phyloP scores from a whole-genome alignment of 2,888 invertebrate genomes.

The Drosophila kanekoi region DNA sequence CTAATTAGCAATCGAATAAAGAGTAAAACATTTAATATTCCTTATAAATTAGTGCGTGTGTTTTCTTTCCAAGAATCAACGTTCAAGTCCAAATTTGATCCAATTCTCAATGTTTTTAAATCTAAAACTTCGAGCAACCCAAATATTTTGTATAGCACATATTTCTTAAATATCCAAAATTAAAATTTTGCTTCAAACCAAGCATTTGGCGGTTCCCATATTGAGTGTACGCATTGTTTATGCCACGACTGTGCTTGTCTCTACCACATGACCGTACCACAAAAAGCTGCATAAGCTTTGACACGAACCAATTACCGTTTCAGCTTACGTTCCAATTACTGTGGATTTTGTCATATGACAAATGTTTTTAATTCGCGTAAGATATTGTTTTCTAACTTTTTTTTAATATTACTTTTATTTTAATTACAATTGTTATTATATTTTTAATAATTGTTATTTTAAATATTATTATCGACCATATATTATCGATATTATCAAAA shows the following conservation, averaged over 20 bases:
- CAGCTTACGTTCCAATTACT: neutral
- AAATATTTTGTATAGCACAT: too few species aligned
- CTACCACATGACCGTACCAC: neutral
- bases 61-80: neutral
- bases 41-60: conserved; percentile 10
- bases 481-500: too few species aligned
- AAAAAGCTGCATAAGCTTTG: neutral
- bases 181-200: too few species aligned
- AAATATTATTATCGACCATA: too few species aligned
- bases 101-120: neutral
- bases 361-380: neutral
- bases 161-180: too few species aligned
- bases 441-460: neutral
- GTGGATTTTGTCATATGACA: neutral
- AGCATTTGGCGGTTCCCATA: too few species aligned
- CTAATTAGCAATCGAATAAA: conserved; percentile 65
- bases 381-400: neutral
- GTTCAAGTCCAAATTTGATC: neutral
- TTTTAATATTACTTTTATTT: too few species aligned
- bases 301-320: neutral
- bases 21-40: conserved; percentile 33
- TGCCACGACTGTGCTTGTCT: conserved; percentile 2
- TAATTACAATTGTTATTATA: neutral
- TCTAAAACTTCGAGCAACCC: neutral
- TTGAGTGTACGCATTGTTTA: neutral